Conservation (phyloP, 1,140 invertebrate species). For the Galleria mellonella region DNA sequence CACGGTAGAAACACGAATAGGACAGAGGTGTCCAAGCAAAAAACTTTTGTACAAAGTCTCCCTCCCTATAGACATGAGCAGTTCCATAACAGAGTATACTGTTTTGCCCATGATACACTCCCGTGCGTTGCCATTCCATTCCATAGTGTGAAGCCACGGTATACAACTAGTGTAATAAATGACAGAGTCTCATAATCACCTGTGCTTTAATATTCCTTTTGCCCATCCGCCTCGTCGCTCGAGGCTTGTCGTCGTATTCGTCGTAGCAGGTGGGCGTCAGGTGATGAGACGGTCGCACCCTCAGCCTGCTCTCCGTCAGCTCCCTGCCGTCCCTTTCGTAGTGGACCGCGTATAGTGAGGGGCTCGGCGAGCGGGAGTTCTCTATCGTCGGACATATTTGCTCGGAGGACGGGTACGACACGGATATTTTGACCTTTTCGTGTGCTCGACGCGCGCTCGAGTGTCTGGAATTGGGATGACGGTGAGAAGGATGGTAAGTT, state of each 20-base stretch:
- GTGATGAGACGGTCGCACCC: conserved; percentile 41
- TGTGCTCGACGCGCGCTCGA: conserved; percentile 77
- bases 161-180: too few relatives aligned
- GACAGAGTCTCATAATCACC: conserved; percentile 22
- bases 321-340: conserved; percentile 75
- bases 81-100: too few relatives aligned
- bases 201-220: conserved; percentile 90
- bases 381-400: conserved; percentile 76
- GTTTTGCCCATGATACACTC: too few relatives aligned
- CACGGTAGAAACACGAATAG: too few relatives aligned
- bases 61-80: too few relatives aligned
- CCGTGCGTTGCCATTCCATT: too few relatives aligned
- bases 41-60: too few relatives aligned
- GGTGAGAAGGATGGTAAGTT: too few relatives aligned
- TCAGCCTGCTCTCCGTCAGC: conserved; percentile 53
- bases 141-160: too few relatives aligned
- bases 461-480: conserved; percentile 50
- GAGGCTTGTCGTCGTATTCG: conserved; percentile 77
- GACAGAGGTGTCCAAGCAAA: too few relatives aligned
- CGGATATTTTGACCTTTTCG: conserved; percentile 87
- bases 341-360: conserved; percentile 76
- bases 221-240: conserved; percentile 82
- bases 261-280: conserved; percentile 70
- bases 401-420: conserved; percentile 87
- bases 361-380: conserved; percentile 62